Conservation (phyloP, 1,140 invertebrate species). For the Chymomyza costata region DNA sequence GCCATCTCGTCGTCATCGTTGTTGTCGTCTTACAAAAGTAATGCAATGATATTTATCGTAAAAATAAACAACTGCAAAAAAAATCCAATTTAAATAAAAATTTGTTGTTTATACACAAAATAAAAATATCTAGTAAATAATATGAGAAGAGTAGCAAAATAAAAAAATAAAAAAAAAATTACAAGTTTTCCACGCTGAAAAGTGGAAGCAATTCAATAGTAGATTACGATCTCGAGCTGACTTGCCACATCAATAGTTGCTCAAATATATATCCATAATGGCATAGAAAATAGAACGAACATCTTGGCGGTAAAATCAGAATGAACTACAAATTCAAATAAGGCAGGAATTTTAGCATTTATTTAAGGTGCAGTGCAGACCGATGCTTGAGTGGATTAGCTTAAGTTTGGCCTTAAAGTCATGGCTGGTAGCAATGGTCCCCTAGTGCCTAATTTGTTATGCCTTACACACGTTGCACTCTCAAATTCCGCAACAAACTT, state of each 20-base stretch:
- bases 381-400: too few relatives aligned
- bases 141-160: too few relatives aligned
- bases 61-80: constrained; percentile 28
- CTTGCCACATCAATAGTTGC: constrained; percentile 28
- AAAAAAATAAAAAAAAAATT: neutral
- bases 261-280: constrained; percentile 1
- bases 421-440: neutral
- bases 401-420: too few relatives aligned
- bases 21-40: too few relatives aligned
- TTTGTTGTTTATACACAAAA: constrained; percentile 30
- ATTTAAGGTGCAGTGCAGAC: too few relatives aligned
- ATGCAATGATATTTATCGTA: constrained; percentile 35
- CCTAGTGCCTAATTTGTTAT: constrained; percentile 66
- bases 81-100: constrained; percentile 54
- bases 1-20: too few relatives aligned
- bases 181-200: neutral
- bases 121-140: neutral
- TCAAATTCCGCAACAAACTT: constrained; percentile 70
- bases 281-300: too few relatives aligned
- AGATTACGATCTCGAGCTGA: too few relatives aligned
- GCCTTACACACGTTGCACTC: constrained; percentile 71
- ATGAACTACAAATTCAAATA: constrained; percentile 17
- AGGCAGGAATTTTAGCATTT: neutral
- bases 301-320: constrained; percentile 45
- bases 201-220: too few relatives aligned